Percentiles rank a stretch among this genome's conserved stretches.
These are phyloP conservation scores for Lindbergichthys nudifrons DNA, from an alignment of 2,797 vertebrate species.

Conservation along the genomic window DNA sequence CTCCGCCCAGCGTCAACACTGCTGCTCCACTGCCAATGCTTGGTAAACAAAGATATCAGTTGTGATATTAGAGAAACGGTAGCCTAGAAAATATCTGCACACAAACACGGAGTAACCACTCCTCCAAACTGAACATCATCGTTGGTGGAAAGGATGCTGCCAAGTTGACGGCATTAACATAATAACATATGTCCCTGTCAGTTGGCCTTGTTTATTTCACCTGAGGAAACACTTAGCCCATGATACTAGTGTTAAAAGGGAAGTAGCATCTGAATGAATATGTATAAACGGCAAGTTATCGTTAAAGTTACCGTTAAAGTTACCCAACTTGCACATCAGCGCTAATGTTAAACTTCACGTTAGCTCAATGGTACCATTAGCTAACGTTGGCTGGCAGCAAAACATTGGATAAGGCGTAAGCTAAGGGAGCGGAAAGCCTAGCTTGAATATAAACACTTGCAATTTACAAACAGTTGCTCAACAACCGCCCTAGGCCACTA, in stretches of 20 bases:
- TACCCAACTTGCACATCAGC: background rate
- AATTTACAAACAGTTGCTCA: background rate
- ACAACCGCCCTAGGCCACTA: rapidly evolving
- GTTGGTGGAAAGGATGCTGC: background rate
- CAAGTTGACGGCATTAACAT: background rate
- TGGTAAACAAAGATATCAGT: constrained; percentile 80
- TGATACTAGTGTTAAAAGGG: constrained; percentile 1
- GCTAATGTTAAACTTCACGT: constrained; percentile 6
- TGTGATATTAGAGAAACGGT: constrained; percentile 28
- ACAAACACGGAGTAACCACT: constrained; percentile 3
- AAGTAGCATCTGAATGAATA: no score
- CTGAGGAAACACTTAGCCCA: constrained; percentile 32
- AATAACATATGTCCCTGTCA: constrained; percentile 29
- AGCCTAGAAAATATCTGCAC: constrained; percentile 33
- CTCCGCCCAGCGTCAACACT: constrained; percentile 16
- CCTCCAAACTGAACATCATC: rapidly evolving
- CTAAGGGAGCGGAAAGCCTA: constrained; percentile 43
- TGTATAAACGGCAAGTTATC: background rate
- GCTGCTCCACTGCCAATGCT: constrained; percentile 33
- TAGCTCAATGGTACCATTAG: constrained; percentile 29
- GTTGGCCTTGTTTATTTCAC: constrained; percentile 49
- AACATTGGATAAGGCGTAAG: constrained; percentile 45
- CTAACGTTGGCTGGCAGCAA: constrained; percentile 45
- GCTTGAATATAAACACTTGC: background rate
- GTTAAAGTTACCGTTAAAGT: no score